Conservation (phyloP, 2,888 invertebrate genomes). For the Caenorhabditis angaria region DNA sequence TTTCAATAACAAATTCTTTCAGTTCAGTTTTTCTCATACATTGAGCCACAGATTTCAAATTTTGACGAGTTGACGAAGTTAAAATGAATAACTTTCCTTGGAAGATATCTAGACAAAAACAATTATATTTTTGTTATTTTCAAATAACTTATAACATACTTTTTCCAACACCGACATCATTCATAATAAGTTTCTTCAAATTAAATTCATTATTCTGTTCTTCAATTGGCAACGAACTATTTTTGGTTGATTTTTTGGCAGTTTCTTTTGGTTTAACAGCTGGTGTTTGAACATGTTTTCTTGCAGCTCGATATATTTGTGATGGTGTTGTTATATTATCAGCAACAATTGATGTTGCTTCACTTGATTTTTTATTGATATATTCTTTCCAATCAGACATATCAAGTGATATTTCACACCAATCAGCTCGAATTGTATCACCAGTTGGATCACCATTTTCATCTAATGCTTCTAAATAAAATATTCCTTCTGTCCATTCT, state of each 20-base stretch:
- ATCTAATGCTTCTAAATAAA: constrained; percentile 38
- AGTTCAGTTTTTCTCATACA: constrained; percentile 66
- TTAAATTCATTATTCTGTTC: background rate
- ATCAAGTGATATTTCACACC: constrained; percentile 50
- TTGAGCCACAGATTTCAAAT: background rate
- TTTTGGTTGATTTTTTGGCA: constrained; percentile 6
- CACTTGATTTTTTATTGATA: constrained; percentile 42
- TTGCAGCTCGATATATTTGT: constrained; percentile 19
- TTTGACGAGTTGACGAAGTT: constrained; percentile 66
- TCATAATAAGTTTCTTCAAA: constrained; percentile 17
- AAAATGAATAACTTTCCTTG: constrained; percentile 62
- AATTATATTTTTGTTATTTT: background rate
- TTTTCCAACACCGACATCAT: constrained; percentile 22
- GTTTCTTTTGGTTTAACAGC: background rate
- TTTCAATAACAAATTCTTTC: constrained; percentile 53
- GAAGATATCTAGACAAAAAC: constrained; percentile 38
- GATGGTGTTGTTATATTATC: constrained; percentile 28
- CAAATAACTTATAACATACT: background rate
- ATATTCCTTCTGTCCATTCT: constrained; percentile 58
- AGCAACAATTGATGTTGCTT: constrained; percentile 34
- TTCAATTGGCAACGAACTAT: background rate
- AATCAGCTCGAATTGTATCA: constrained; percentile 21
- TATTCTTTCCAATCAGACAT: constrained; percentile 53
- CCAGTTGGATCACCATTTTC: constrained; percentile 36
- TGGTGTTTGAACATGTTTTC: background rate